A percentile compares a stretch with the other conserved stretches of the same genome.
Evolutionary conservation across 2,888 invertebrate species (phyloP).

Genomic region (Hirtodrosophila cameraria): DNA sequence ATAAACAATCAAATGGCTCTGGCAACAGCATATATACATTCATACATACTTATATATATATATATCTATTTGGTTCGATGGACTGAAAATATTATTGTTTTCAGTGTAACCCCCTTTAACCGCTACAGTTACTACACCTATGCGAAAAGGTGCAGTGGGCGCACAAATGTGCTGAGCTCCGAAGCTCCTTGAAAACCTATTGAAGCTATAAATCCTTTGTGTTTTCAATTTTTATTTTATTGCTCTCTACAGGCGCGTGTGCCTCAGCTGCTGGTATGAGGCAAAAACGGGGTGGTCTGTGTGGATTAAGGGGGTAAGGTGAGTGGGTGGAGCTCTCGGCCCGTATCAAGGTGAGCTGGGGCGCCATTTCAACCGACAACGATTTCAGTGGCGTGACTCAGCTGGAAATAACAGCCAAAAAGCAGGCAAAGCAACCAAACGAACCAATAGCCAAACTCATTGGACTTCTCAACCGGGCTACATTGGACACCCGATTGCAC

Average conservation of each 20-base stretch:
- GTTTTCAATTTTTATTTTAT: conserved; percentile 81
- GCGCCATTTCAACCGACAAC: conserved; percentile 7
- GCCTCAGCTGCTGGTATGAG: conserved; percentile 30
- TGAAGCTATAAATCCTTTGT: conserved; percentile 81
- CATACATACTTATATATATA: conserved; percentile 11
- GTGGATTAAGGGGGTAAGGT: conserved; percentile 1
- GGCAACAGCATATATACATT: conserved; percentile 49
- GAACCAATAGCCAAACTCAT: conserved; percentile 28
- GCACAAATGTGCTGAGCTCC: conserved; percentile 62
- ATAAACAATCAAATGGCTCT: conserved; percentile 67
- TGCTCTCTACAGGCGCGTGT: conserved; percentile 69
- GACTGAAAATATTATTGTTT: conserved; percentile 66
- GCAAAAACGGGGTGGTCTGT: conserved; percentile 8
- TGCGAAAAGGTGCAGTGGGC: conserved; percentile 31
- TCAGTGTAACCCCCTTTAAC: conserved; percentile 36
- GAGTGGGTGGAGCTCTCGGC: conserved; percentile 3
- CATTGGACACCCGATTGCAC: conserved; percentile 59
- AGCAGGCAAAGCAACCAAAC: conserved; percentile 37
- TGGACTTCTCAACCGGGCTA: conserved; percentile 32
- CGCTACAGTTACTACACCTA: conserved; percentile 23
- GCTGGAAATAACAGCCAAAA: conserved; percentile 57
- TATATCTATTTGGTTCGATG: conserved; percentile 46
- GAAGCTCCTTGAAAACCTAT: conserved; percentile 79
- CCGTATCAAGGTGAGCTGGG: conserved; percentile 27
- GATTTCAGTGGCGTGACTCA: conserved; percentile 51